Evolutionary conservation across 2,797 vertebrate genomes (phyloP), one percentile per base, ranked within the genome.

Genomic region (Labroides dimidiatus): DNA sequence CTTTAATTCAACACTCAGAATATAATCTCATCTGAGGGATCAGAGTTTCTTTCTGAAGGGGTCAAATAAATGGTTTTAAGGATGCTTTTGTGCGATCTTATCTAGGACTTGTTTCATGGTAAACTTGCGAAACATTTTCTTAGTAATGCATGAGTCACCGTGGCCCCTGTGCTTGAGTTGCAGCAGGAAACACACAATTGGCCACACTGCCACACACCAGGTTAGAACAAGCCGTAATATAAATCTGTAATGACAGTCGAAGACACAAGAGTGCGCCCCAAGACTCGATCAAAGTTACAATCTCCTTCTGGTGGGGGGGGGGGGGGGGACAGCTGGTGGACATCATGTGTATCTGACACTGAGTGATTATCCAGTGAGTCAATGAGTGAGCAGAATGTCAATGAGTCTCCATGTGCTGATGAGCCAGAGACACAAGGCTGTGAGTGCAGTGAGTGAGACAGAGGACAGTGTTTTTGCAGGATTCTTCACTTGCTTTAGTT

Each of bases 241-340:
- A 12, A 7, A 47, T 4, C 20, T 86, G 84, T 68, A 86, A 68
- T 84, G 62, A 80, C 70, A 27, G 23, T 20, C 60, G 6, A 7
- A 36, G 72, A 76, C 86, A 87, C 77, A 59, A 85, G 87, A 80
- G 85, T 56, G 86, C 77, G 56, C 66, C 74, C 69, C 50, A 57
- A 50, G 62, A 51, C 72, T 72, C 49, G 3, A 69, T 54, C 61
- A 19, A 10, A 54, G 0, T 64, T 54, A 6, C 66, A 30, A 41
- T 37, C n/a, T 43, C 10, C 6, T 43, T 27, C 24, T 27, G 23
- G 21, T 53, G 55, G 43, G 51, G 0, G 1, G 0, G 0, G 27
- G 16, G 37, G 0, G 21, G n/a, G 39, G 48, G 45, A 49, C 55
- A 64, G 64, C 57, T 50, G 43, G 24, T 33, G 43, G 57, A 30